These are phyloP conservation scores for Eupithecia vulgata DNA, from an alignment of 2,888 invertebrate genomes.

Conservation along the genomic window DNA sequence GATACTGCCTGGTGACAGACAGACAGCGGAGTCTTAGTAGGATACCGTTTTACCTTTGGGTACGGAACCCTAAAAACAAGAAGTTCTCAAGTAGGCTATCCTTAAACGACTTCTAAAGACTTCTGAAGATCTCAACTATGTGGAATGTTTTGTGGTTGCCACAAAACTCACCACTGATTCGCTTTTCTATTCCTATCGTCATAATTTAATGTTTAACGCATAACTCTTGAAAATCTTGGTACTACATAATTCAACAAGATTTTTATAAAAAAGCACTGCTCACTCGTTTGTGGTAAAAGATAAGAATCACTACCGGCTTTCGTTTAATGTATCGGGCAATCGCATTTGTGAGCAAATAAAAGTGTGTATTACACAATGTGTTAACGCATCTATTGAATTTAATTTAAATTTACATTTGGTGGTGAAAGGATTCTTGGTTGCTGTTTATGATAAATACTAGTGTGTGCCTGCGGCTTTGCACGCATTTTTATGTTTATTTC, in stretches of 20 bases:
- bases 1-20: too few species aligned
- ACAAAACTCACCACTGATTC: not conserved
- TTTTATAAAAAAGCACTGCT: not conserved
- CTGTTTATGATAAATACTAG: too few species aligned
- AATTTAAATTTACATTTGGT: constrained; percentile 11
- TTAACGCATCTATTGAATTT: constrained; percentile 37
- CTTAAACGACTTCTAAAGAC: not conserved
- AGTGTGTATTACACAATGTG: constrained; percentile 44
- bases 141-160: not conserved
- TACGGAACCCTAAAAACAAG: too few species aligned
- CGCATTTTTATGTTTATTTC: too few species aligned
- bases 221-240: too few species aligned
- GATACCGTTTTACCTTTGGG: too few species aligned
- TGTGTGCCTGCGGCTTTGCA: too few species aligned
- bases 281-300: constrained; percentile 42
- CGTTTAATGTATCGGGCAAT: constrained; percentile 39
- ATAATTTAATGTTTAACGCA: not conserved
- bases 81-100: too few species aligned
- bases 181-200: not conserved
- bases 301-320: constrained; percentile 43
- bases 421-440: constrained; percentile 18
- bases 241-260: not conserved
- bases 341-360: constrained; percentile 31
- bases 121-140: too few species aligned
- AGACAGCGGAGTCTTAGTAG: too few species aligned